Conservation (phyloP, 2,797 vertebrate genomes). For the Periparus ater region DNA sequence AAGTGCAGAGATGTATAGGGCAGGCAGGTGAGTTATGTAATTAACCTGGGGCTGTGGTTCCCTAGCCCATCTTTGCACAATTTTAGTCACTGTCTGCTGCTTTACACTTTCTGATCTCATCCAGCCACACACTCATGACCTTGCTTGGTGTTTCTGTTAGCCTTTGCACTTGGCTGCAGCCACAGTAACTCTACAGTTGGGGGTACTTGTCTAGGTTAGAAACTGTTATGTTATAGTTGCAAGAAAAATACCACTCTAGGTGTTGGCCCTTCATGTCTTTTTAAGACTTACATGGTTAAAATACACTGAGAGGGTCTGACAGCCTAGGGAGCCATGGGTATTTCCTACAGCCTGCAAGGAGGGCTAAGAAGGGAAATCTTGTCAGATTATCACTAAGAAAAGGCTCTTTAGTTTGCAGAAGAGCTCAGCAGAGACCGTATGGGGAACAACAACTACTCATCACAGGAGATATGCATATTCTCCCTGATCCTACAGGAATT, state of each 20-base stretch:
- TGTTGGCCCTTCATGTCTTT: neutral
- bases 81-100: neutral
- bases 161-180: neutral
- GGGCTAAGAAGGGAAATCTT: neutral
- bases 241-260: neutral
- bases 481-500: neutral
- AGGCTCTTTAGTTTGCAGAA: neutral
- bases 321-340: neutral
- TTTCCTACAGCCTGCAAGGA: neutral
- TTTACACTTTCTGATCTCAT: neutral
- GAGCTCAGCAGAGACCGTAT: neutral
- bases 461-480: rapidly evolving
- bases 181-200: neutral
- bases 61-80: neutral
- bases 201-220: neutral
- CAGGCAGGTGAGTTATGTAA: neutral
- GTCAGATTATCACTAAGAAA: neutral
- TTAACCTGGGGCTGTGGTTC: neutral
- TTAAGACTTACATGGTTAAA: neutral
- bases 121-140: neutral
- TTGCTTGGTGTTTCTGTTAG: neutral
- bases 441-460: neutral
- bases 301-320: neutral
- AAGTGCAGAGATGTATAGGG: neutral
- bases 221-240: neutral